Evolutionary conservation across 2,797 vertebrate genomes (phyloP).

Genomic region (Falco novaeseelandiae): DNA sequence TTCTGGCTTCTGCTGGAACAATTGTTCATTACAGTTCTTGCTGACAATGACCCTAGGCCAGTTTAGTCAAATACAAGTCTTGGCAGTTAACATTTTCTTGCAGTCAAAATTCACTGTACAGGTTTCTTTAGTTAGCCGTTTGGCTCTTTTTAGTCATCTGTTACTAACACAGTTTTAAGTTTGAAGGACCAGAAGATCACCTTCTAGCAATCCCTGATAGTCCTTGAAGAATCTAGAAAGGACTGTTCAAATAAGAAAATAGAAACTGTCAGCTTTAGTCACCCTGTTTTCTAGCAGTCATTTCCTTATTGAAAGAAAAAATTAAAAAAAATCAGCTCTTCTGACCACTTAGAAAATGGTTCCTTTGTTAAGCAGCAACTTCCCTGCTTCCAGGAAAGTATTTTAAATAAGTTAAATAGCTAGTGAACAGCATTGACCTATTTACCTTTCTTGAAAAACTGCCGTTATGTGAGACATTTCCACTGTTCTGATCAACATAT

Average conservation of each 20-base stretch:
- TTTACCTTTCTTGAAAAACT: neutral
- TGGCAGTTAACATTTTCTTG: neutral
- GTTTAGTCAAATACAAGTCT: neutral
- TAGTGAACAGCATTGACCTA: neutral
- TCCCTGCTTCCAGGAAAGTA: neutral
- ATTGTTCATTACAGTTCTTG: conserved; percentile 20
- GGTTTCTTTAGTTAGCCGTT: neutral
- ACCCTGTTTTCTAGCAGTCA: neutral
- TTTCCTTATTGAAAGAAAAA: neutral
- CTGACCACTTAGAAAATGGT: neutral
- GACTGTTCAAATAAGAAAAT: neutral
- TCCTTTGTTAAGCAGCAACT: neutral
- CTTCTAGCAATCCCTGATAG: neutral
- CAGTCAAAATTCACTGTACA: neutral
- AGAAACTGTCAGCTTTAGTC: neutral
- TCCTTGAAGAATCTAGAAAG: neutral
- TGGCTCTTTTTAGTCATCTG: neutral
- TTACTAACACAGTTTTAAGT: neutral
- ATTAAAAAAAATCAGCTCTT: neutral
- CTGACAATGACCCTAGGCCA: neutral
- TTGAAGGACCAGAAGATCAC: neutral
- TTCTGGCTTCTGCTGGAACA: conserved; percentile 14
- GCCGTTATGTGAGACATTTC: neutral
- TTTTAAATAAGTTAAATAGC: neutral
- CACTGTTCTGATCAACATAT: neutral